Conservation (phyloP, 2,113 vertebrate genomes). For the Pterocles burchelli region DNA sequence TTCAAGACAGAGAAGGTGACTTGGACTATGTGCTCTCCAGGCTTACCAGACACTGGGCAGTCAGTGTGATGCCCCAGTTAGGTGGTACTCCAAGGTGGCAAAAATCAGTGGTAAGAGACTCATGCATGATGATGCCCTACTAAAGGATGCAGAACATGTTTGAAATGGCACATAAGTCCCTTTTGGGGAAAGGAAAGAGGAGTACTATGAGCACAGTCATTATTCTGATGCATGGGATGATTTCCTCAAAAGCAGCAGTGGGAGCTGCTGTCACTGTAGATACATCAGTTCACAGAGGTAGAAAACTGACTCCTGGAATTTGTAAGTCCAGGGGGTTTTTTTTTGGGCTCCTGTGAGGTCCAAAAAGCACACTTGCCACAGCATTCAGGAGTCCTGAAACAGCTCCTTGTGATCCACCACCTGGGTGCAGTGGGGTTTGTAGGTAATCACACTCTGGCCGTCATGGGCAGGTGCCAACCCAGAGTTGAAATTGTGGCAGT, state of each 20-base stretch:
- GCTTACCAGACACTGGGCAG: not conserved
- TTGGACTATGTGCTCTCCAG: not conserved
- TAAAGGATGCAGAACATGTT: not conserved
- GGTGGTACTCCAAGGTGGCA: not conserved
- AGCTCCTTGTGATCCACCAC: not conserved
- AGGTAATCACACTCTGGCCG: not conserved
- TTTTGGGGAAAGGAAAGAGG: not conserved
- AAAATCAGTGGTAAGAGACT: not conserved
- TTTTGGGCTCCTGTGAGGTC: not conserved
- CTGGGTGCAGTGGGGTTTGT: not conserved
- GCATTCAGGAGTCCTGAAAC: not conserved
- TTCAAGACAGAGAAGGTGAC: not conserved
- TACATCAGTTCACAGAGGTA: not conserved
- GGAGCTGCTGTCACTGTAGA: not conserved
- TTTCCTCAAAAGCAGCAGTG: not conserved
- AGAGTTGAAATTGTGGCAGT: not conserved
- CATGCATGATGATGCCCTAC: not conserved
- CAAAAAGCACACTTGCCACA: not conserved
- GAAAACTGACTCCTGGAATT: not conserved
- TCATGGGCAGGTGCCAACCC: not conserved
- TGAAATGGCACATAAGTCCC: not conserved
- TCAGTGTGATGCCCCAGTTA: not conserved
- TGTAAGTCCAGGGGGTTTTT: not conserved
- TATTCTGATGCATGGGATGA: not conserved
- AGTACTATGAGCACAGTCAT: not conserved